These are phyloP conservation scores for Cephalopterus ornatus DNA, from an alignment of 2,113 vertebrate genomes.

Conservation along the genomic window DNA sequence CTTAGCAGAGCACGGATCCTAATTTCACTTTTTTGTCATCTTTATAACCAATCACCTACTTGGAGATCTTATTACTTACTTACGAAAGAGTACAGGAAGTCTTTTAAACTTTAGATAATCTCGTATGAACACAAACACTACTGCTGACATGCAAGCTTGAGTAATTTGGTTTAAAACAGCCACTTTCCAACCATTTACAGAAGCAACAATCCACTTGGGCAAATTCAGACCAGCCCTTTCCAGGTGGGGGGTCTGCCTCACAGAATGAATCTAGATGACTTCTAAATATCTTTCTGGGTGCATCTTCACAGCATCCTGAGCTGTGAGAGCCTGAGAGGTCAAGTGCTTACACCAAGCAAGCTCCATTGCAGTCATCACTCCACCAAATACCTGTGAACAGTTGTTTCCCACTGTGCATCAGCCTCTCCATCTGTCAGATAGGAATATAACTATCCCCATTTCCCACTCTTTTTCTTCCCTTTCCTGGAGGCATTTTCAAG, in stretches of 20 bases:
- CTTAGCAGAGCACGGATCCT: neutral
- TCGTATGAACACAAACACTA: neutral
- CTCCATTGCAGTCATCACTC: neutral
- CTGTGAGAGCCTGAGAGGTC: neutral
- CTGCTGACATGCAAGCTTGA: neutral
- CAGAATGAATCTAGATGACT: fast-evolving
- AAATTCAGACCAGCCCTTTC: neutral
- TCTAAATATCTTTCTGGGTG: neutral
- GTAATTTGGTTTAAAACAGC: neutral
- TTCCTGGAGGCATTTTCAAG: neutral
- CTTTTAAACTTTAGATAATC: neutral
- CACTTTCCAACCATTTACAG: neutral
- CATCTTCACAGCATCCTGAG: neutral
- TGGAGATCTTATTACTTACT: neutral
- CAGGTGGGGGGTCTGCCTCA: neutral
- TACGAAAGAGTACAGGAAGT: neutral
- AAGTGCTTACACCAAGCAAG: neutral
- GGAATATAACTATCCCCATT: neutral
- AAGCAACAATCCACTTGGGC: neutral
- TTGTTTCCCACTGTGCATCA: neutral
- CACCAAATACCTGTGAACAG: neutral
- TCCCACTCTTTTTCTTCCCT: neutral
- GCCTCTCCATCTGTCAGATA: neutral
- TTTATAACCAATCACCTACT: neutral
- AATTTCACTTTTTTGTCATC: neutral